Percentiles rank a stretch among this genome's conserved stretches.
Evolutionary conservation across 2,113 vertebrate species (phyloP).

Genomic region (Acinonyx jubatus): DNA sequence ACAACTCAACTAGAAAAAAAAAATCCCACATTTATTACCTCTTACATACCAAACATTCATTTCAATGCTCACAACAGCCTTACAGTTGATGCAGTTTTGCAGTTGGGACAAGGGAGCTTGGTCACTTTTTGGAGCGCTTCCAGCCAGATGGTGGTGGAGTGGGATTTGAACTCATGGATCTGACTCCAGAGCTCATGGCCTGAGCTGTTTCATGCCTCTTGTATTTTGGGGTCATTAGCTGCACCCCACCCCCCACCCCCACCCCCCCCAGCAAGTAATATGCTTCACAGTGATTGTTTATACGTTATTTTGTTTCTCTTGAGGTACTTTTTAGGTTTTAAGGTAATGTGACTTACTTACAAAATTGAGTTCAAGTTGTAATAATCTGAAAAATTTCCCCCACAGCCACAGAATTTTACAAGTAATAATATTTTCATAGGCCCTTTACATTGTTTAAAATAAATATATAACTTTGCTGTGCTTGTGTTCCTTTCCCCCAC

Average conservation of each 20-base stretch:
- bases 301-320: neutral
- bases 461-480: neutral
- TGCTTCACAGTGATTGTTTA: neutral
- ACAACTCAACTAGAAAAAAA: neutral
- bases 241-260: too few relatives aligned
- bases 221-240: neutral
- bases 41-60: neutral
- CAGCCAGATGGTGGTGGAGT: neutral
- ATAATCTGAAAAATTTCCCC: constrained; percentile 18
- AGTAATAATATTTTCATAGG: neutral
- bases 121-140: neutral
- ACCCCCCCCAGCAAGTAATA: neutral
- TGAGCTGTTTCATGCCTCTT: neutral
- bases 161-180: neutral
- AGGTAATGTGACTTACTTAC: neutral
- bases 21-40: neutral
- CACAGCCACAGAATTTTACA: neutral
- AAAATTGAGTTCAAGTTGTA: constrained; percentile 20
- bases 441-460: constrained; percentile 19
- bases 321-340: neutral
- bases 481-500: neutral
- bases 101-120: neutral
- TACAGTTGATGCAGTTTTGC: neutral
- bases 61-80: neutral
- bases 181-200: neutral